phyloP scores from a whole-genome alignment of 2,888 invertebrate genomes.

The Suillia variegata region DNA sequence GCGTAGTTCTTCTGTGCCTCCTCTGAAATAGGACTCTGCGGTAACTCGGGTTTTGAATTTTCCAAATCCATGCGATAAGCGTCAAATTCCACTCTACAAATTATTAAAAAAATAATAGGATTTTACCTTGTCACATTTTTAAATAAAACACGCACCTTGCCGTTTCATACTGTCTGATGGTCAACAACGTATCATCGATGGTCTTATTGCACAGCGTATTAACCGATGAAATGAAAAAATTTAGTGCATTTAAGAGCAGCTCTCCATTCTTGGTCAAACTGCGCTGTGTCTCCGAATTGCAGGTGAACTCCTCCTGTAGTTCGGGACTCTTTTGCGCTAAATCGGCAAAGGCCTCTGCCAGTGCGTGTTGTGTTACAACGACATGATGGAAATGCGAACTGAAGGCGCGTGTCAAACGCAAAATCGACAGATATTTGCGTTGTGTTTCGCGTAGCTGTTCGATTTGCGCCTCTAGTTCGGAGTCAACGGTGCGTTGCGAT shows the following conservation, averaged over 20 bases:
- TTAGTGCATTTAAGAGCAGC: slow-evolving; percentile 86
- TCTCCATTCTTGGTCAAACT: slow-evolving; percentile 93
- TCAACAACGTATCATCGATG: slow-evolving; percentile 89
- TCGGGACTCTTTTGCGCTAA: slow-evolving; percentile 96
- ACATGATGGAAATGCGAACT: slow-evolving; percentile 88
- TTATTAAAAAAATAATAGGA: too few relatives aligned
- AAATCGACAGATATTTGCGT: slow-evolving; percentile 85
- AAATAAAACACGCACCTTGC: slow-evolving; percentile 61
- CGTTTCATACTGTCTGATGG: slow-evolving; percentile 68
- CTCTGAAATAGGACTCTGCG: slow-evolving; percentile 69
- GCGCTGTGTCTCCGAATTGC: slow-evolving; percentile 95
- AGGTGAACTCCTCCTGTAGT: slow-evolving; percentile 90
- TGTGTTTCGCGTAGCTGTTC: slow-evolving; percentile 92
- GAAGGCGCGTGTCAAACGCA: slow-evolving; percentile 83
- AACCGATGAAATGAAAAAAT: slow-evolving; percentile 95
- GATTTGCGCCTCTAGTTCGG: slow-evolving; percentile 93
- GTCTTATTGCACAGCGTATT: slow-evolving; percentile 97
- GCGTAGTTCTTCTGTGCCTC: slow-evolving; percentile 83
- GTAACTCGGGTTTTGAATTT: slow-evolving; percentile 68
- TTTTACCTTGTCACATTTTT: background rate
- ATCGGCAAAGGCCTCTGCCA: slow-evolving; percentile 94
- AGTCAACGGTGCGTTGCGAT: slow-evolving; percentile 86
- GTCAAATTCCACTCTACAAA: slow-evolving; percentile 97
- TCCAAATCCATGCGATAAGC: slow-evolving; percentile 96
- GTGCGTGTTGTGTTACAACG: slow-evolving; percentile 82